Conservation (phyloP, 2,888 invertebrate genomes). For the Sipha maydis region DNA sequence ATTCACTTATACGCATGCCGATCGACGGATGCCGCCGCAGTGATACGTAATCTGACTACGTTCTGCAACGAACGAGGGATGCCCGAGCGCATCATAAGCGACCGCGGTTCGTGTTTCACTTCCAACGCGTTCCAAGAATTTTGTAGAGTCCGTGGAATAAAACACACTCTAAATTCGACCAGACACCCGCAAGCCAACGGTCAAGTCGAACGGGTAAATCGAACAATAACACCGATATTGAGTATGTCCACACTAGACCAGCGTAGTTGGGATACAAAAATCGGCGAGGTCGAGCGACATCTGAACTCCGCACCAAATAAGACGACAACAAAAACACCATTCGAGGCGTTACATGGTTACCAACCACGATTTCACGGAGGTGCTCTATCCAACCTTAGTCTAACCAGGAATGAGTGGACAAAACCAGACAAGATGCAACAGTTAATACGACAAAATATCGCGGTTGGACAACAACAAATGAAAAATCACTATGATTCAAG, state of each 20-base stretch:
- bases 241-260: background rate
- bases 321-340: conserved; percentile 13
- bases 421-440: too few relatives aligned
- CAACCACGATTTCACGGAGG: background rate
- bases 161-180: too few relatives aligned
- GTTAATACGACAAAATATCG: too few relatives aligned
- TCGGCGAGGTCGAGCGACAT: background rate
- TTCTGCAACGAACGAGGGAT: background rate
- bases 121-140: background rate
- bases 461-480: too few relatives aligned
- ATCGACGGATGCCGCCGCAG: background rate
- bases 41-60: background rate
- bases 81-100: conserved; percentile 8
- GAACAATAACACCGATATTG: background rate
- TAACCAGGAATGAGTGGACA: too few relatives aligned
- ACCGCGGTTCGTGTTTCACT: conserved; percentile 23
- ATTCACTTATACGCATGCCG: background rate
- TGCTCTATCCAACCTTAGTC: too few relatives aligned
- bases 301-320: conserved; percentile 8
- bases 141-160: background rate
- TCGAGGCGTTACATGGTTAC: conserved; percentile 23
- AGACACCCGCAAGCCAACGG: conserved; percentile 23
- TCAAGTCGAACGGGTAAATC: conserved; percentile 23
- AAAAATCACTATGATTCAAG: too few relatives aligned
- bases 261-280: background rate